phyloP scores from a whole-genome alignment of 2,797 vertebrate genomes.

The Corythornis leucogaster region DNA sequence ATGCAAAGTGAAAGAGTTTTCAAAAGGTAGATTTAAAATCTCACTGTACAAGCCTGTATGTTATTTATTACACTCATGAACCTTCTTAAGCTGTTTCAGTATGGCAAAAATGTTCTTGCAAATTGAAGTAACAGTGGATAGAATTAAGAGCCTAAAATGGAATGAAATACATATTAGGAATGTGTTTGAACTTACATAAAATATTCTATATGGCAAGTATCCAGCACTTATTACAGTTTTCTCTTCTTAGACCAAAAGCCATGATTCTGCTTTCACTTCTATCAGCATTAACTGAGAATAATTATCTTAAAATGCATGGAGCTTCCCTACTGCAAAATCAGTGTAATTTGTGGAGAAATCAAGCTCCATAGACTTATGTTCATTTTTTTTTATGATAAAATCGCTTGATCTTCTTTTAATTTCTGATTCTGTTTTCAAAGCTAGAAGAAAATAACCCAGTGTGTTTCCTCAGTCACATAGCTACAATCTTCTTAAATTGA shows the following conservation, averaged over 20 bases:
- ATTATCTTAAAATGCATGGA: not conserved
- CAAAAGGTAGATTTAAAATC: not conserved
- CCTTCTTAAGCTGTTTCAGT: not conserved
- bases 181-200: not conserved
- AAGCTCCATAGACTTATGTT: not conserved
- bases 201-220: not conserved
- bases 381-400: not conserved
- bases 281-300: not conserved
- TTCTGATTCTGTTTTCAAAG: conserved; percentile 21
- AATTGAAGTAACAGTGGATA: not conserved
- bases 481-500: not conserved
- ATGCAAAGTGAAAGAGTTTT: not conserved
- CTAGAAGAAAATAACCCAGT: not conserved
- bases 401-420: conserved; percentile 4
- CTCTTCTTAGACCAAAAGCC: not conserved
- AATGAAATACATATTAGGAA: not conserved
- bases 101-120: not conserved
- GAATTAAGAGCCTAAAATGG: not conserved
- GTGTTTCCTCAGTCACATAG: not conserved
- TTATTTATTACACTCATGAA: not conserved
- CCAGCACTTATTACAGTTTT: not conserved
- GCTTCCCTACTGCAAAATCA: not conserved
- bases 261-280: not conserved
- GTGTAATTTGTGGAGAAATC: not conserved
- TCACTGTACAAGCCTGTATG: not conserved